Conservation (phyloP, 2,113 vertebrate species). For the Sigmodon hispidus region DNA sequence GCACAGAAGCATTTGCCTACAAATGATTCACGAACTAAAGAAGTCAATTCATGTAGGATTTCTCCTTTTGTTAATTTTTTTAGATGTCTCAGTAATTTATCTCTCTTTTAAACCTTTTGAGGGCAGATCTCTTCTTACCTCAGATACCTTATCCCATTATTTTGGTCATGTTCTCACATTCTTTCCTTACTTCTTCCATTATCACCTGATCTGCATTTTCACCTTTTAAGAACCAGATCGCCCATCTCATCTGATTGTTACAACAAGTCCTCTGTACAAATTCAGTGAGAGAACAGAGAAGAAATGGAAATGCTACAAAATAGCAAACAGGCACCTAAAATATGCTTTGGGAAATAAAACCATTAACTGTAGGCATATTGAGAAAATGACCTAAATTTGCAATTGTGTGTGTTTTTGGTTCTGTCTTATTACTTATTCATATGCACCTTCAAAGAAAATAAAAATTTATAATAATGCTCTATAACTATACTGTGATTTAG, state of each 20-base stretch:
- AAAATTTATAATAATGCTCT: constrained; percentile 21
- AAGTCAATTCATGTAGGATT: constrained; percentile 27
- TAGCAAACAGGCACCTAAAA: constrained; percentile 33
- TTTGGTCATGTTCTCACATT: background rate
- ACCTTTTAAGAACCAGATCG: background rate
- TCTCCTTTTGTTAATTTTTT: constrained; percentile 3
- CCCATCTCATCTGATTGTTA: constrained; percentile 5
- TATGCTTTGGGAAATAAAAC: constrained; percentile 35
- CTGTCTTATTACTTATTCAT: background rate
- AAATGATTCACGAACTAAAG: constrained; percentile 53
- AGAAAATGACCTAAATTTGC: background rate
- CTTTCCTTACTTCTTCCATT: constrained; percentile 29
- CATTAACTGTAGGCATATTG: constrained; percentile 6
- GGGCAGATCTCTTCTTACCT: constrained; percentile 10
- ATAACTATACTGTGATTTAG: background rate
- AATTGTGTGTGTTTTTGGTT: background rate
- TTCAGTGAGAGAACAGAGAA: constrained; percentile 32
- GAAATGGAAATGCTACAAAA: background rate
- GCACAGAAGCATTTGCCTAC: constrained; percentile 45
- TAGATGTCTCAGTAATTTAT: constrained; percentile 1
- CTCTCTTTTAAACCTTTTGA: constrained; percentile 30
- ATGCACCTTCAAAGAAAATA: background rate
- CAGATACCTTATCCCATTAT: constrained; percentile 17
- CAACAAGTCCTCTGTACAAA: constrained; percentile 5
- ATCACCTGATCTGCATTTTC: constrained; percentile 42